Base-by-base conservation (phyloP, 2,888 invertebrate species). In the Dasysyrphus albostriatus region DNA sequence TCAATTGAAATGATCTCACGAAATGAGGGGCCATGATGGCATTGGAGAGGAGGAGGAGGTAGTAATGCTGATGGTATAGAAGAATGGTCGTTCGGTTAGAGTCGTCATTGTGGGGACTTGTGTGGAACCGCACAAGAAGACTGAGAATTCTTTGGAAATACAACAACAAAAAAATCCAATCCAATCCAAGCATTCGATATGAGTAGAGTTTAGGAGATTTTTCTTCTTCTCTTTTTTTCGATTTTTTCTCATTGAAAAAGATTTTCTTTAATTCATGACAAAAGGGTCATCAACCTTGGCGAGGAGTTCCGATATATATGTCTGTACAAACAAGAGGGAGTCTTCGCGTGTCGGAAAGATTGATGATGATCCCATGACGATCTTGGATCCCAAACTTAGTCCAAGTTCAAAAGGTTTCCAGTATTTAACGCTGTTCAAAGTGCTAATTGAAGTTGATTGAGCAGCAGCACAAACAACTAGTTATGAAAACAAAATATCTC, bases 391-490 rank as follows among this genome's bases (percentile, higher is more conserved):
- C 69, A 69, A 83, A 87, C 44, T 79, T 54, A 65, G 61, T 72
- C 75, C 87, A 87, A 83, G 87, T 87, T 87, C 79, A 83, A 78
- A 83, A 79, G 83, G 83, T 79, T 87, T 75, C 58, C 74, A n/a
- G n/a, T n/a, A 79, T 78, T 87, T 75, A 72, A 75, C 83, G 65
- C 51, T 87, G 1, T 42, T 73, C 83, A 83, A 78, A 83, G 87
- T 83, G 87, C 79, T 87, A 87, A 87, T 87, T 87, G 87, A 75
- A 87, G 65, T 65, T 83, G 78, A 87, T 87, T 83, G 83, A 87
- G 75, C 83, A 72, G 83, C 87, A 77, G 63, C 85, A 34, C 69
- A 70, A 54, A 78, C 82, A 85, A 74, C 77, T 70, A 77, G 81
- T 77, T 74, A 78, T 70, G 69, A 78, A 47, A 54, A 69, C 39